Conservation (phyloP, 2,113 vertebrate genomes). For the Pontoporia blainvillei region DNA sequence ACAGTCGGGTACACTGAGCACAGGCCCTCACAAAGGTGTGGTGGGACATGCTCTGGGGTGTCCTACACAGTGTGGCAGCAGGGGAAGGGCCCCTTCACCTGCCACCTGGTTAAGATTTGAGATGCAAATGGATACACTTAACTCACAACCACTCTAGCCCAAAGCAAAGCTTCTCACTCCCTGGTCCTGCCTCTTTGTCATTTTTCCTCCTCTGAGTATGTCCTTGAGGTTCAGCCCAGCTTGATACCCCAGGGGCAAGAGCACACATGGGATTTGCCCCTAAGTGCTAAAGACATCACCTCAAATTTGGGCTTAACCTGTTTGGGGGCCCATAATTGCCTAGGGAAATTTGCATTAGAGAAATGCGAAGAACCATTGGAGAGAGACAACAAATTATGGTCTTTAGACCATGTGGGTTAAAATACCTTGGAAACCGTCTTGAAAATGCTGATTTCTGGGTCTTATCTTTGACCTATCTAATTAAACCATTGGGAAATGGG, state of each 20-base stretch:
- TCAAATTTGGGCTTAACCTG: not conserved
- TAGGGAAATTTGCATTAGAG: not conserved
- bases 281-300: not conserved
- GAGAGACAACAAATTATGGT: not conserved
- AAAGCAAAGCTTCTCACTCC: not conserved
- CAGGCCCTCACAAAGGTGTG: not conserved
- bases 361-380: not conserved
- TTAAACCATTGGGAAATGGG: not conserved
- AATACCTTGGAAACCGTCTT: not conserved
- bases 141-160: not conserved
- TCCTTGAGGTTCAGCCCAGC: not conserved
- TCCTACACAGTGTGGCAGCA: not conserved
- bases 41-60: accelerated
- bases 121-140: not conserved
- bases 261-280: not conserved
- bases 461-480: not conserved
- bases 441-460: not conserved
- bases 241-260: not conserved
- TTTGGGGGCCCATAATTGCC: not conserved
- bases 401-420: not conserved
- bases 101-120: not conserved
- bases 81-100: not conserved
- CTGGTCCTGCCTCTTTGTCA: not conserved
- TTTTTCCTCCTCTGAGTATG: not conserved
- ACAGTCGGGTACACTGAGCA: not conserved